Evolutionary conservation across 2,113 vertebrate genomes (phyloP).

Genomic region (Cisticola juncidis): DNA sequence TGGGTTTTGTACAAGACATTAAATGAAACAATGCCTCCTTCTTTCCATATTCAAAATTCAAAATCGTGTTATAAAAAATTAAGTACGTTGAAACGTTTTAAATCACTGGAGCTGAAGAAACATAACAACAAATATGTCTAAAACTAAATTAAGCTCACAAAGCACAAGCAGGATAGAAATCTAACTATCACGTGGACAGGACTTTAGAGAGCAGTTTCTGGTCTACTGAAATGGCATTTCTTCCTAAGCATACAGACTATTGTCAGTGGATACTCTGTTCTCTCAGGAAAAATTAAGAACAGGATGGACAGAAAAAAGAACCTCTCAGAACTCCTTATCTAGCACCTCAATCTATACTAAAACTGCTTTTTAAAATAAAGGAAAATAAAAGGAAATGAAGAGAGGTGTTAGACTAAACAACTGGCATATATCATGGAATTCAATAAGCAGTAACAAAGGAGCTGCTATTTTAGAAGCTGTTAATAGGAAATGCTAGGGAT

Average conservation of each 20-base stretch:
- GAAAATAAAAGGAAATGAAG: neutral
- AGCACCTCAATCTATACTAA: neutral
- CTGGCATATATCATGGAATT: neutral
- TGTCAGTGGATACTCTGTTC: neutral
- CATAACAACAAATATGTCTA: neutral
- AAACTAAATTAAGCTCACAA: neutral
- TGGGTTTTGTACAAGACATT: neutral
- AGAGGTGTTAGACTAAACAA: neutral
- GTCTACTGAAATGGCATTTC: neutral
- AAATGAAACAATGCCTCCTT: neutral
- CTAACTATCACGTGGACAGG: accelerated
- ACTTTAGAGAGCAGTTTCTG: neutral
- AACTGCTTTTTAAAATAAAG: neutral
- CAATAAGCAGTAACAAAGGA: neutral
- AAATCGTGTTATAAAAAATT: neutral
- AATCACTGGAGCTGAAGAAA: neutral
- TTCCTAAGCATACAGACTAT: neutral
- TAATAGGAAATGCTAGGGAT: neutral
- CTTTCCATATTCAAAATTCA: neutral
- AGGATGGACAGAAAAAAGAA: neutral
- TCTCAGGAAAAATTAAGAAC: neutral
- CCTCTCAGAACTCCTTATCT: neutral
- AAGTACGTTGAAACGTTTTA: neutral
- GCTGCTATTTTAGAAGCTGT: neutral
- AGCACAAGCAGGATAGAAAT: neutral